Evolutionary conservation across 2,888 invertebrate genomes (phyloP).

Genomic region (Epistrophella euchroma): DNA sequence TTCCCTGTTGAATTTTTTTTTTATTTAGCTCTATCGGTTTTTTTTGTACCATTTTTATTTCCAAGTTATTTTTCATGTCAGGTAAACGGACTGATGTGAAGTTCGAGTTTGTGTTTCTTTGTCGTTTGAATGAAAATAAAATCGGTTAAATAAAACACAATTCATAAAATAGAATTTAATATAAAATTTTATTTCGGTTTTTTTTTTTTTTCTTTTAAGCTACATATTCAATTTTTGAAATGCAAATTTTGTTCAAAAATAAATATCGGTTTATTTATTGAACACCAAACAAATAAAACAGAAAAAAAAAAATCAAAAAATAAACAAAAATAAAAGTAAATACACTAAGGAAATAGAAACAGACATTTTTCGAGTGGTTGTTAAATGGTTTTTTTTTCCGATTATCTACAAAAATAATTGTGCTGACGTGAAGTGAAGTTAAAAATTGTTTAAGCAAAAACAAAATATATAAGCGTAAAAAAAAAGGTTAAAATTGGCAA

Average conservation of each 20-base stretch:
- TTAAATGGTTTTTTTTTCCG: neutral
- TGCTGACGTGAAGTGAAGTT: constrained; percentile 16
- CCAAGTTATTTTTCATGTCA: constrained; percentile 41
- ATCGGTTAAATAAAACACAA: constrained; percentile 23
- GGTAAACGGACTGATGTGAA: constrained; percentile 47
- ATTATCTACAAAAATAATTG: constrained; percentile 1
- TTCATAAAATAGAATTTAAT: constrained; percentile 20
- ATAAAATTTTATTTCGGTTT: neutral
- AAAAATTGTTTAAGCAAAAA: neutral
- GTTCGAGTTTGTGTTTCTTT: constrained; percentile 21
- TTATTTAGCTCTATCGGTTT: constrained; percentile 29
- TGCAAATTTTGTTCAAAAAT: constrained; percentile 1
- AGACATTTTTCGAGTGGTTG: constrained; percentile 6
- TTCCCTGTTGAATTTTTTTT: constrained; percentile 62
- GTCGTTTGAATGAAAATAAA: constrained; percentile 8
- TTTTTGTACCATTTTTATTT: constrained; percentile 48
- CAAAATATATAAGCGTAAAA: neutral
- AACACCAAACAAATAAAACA: neutral
- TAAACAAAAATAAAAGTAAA: constrained; percentile 16
- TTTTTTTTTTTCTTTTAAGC: neutral
- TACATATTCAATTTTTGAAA: constrained; percentile 4
- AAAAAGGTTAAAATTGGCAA: neutral
- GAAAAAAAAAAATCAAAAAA: constrained; percentile 15
- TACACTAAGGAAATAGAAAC: constrained; percentile 26
- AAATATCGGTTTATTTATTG: constrained; percentile 14